phyloP scores from a whole-genome alignment of 2,888 invertebrate genomes.

The Endomychus coccineus region DNA sequence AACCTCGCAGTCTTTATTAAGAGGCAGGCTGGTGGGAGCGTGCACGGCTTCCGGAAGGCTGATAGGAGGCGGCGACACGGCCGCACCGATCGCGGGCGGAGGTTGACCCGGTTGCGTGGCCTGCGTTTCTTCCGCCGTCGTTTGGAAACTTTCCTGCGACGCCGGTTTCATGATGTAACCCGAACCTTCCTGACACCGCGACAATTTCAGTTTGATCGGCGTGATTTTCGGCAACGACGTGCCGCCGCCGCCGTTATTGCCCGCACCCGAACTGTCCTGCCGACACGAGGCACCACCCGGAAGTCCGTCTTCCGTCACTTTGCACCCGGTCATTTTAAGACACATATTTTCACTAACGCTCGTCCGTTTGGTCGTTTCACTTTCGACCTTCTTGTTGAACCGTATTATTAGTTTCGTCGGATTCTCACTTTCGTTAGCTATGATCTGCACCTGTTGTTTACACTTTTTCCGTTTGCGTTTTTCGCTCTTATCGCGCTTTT shows the following conservation, averaged over 20 bases:
- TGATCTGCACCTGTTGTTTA: constrained; percentile 48
- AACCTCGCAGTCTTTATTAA: constrained; percentile 79
- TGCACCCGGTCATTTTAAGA: no score
- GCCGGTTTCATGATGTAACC: constrained; percentile 53
- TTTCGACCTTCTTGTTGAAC: constrained; percentile 53
- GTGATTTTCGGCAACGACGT: constrained; percentile 47
- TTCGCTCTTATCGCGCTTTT: constrained; percentile 48
- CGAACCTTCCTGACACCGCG: constrained; percentile 72
- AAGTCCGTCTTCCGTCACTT: constrained; percentile 32
- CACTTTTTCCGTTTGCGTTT: constrained; percentile 52
- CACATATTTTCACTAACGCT: constrained; percentile 19
- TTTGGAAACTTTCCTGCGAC: constrained; percentile 29
- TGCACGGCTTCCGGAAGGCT: no score
- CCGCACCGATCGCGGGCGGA: constrained; percentile 9
- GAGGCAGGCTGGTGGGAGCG: constrained; percentile 48
- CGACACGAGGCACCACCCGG: constrained; percentile 46
- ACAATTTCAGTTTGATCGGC: constrained; percentile 77
- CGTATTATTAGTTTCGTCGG: constrained; percentile 72
- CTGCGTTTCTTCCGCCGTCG: constrained; percentile 34
- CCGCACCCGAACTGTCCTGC: constrained; percentile 35
- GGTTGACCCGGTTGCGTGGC: constrained; percentile 34
- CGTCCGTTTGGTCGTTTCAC: constrained; percentile 28
- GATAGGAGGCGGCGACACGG: constrained; percentile 17
- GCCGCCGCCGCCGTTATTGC: constrained; percentile 24
- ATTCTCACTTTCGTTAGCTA: constrained; percentile 48